phyloP scores from a whole-genome alignment of 2,113 vertebrate genomes.

The Sebastes schlegelii region DNA sequence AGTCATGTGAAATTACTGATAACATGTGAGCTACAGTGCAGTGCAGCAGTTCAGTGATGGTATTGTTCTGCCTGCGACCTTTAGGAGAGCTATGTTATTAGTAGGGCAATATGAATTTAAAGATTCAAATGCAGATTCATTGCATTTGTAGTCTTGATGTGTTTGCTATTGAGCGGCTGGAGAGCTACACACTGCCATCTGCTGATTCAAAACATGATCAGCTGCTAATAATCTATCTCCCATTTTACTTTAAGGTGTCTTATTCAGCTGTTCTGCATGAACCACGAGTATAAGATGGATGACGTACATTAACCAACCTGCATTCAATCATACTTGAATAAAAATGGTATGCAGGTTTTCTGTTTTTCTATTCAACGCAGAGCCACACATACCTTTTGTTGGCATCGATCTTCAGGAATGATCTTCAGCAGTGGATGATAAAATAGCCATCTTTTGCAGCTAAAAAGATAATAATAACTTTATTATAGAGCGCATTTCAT shows the following conservation, averaged over 20 bases:
- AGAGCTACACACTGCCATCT: constrained; percentile 68
- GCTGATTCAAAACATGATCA: constrained; percentile 35
- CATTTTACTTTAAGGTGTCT: constrained; percentile 24
- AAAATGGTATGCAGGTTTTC: not conserved
- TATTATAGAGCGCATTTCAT: too few relatives aligned
- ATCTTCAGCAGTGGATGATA: not conserved
- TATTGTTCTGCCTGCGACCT: not conserved
- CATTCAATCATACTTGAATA: not conserved
- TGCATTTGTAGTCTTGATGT: not conserved
- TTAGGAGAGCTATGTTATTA: not conserved
- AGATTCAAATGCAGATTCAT: not conserved
- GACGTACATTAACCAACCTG: not conserved
- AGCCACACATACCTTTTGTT: not conserved
- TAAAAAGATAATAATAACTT: not conserved
- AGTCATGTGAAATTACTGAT: not conserved
- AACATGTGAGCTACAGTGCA: not conserved
- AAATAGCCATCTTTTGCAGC: not conserved
- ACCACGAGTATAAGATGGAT: constrained; percentile 34
- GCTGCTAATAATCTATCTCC: not conserved
- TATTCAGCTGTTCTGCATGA: not conserved
- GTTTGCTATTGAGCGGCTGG: not conserved
- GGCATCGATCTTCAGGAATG: not conserved
- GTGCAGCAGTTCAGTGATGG: not conserved
- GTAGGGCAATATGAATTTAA: not conserved
- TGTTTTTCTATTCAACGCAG: not conserved